These are phyloP conservation scores for Lasioglossum leucozonium DNA, from an alignment of 2,888 invertebrate genomes.

Conservation along the genomic window DNA sequence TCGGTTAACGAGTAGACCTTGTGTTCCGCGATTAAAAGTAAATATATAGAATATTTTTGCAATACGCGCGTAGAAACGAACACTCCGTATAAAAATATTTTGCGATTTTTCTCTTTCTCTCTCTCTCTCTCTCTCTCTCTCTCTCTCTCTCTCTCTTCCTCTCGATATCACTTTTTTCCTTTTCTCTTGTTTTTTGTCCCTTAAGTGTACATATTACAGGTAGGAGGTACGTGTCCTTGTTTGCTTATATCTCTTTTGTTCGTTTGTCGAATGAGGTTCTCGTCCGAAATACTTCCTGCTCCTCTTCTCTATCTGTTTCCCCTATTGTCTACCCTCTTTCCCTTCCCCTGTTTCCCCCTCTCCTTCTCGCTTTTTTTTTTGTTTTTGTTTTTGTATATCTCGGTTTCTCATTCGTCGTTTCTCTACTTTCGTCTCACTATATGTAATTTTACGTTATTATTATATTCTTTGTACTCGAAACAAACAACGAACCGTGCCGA, in stretches of 20 bases:
- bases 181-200: neutral
- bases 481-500: neutral
- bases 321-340: neutral
- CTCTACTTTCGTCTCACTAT: neutral
- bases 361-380: neutral
- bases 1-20: constrained; percentile 9
- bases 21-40: constrained; percentile 43
- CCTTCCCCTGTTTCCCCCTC: neutral
- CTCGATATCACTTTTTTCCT: constrained; percentile 53
- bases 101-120: constrained; percentile 15
- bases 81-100: constrained; percentile 69
- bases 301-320: neutral
- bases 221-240: neutral
- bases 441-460: neutral
- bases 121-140: neutral
- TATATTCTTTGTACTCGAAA: neutral
- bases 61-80: constrained; percentile 64
- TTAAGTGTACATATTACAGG: neutral
- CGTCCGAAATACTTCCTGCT: neutral
- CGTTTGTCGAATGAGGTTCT: neutral
- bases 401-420: neutral
- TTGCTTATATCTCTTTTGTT: neutral
- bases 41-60: constrained; percentile 67
- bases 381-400: no score
- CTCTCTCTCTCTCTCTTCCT: neutral